phyloP scores from a whole-genome alignment of 2,797 vertebrate species.

The Cossypha dichroa region DNA sequence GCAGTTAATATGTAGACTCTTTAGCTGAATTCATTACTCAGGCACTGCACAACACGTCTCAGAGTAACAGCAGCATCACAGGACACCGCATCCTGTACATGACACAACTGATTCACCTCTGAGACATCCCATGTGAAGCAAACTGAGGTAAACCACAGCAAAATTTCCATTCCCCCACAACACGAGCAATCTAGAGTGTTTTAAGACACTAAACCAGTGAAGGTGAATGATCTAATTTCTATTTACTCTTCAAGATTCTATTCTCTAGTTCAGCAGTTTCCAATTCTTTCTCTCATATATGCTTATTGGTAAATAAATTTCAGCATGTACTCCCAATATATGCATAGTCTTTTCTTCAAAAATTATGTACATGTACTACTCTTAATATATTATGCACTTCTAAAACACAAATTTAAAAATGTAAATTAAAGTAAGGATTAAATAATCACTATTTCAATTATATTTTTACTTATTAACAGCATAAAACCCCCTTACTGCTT shows the following conservation, averaged over 20 bases:
- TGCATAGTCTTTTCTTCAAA: background rate
- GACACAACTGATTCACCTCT: background rate
- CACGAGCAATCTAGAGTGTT: background rate
- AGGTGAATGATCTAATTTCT: background rate
- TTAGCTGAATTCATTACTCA: background rate
- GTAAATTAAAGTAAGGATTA: background rate
- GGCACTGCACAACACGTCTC: background rate
- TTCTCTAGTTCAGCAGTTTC: background rate
- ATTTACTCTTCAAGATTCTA: background rate
- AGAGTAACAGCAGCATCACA: background rate
- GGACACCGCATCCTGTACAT: background rate
- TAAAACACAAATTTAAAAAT: background rate
- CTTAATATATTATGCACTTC: background rate
- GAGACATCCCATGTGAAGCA: background rate
- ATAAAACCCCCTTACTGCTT: fast-evolving
- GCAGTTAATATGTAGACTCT: background rate
- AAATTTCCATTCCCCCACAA: background rate
- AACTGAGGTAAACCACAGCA: background rate
- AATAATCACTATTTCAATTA: background rate
- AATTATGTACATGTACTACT: background rate
- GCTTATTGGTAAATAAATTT: background rate
- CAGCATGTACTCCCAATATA: background rate
- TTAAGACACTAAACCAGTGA: background rate
- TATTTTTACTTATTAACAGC: background rate
- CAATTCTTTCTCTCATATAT: background rate